Base-by-base conservation (phyloP, 2,113 vertebrate species). In the Solenodon paradoxus region DNA sequence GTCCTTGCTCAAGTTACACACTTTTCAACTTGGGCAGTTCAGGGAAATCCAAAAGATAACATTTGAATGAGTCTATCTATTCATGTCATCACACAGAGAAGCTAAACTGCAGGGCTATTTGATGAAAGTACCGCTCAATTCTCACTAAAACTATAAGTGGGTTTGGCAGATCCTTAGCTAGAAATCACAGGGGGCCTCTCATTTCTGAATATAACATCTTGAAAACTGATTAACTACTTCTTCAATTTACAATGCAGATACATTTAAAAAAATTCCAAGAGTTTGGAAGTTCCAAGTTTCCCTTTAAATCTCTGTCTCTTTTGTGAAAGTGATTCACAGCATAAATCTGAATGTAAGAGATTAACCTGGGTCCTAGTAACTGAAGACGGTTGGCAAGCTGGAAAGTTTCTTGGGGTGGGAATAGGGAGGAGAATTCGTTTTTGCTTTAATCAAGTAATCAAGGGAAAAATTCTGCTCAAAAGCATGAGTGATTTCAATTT, bases 21-120 rank as follows among this genome's bases (percentile, higher is more conserved):
- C 64, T 90, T 87, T 95, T 95, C 83, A 87, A 66, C 59, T 94
- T 68, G 90, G 57, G 22, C 40, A 10, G 79, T 35, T 95, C 79
- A 90, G 87, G 53, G 78, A 84, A 92, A 90, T 91, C 83, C 61
- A 42, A 74, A 90, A 93, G 92, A 92, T 92, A 93, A 92, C 75
- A 59, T 80, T 75, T 77, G 55, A 96, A 55, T 4, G 11, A 17
- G 15, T 38, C 77, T 79, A 59, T 92, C 79, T 71, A 53, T 57
- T 84, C 57, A 61, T 84, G 79, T 87, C 92, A 92, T 69, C 86
- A 72, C 38, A 4, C 9, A 45, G 53, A 47, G 80, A 82, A 61
- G 53, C 51, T 26, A 64, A 69, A 28, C 77, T 49, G 87, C 57
- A 35, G 71, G 93, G 63, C 35, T 38, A 1, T 77, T 78, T 74